phyloP scores from a whole-genome alignment of 2,888 invertebrate species.

The Congeria kusceri region DNA sequence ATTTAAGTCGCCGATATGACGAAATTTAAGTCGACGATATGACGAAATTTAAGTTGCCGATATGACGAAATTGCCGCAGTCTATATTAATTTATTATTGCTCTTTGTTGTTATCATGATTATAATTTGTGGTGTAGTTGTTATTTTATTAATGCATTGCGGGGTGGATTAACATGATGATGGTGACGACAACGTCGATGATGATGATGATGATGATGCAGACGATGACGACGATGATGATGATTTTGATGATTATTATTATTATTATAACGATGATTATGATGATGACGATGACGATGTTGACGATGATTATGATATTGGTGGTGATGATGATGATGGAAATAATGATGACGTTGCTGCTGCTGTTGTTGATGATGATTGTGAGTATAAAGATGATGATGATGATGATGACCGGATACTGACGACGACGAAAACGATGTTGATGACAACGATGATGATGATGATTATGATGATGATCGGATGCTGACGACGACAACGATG shows the following conservation, averaged over 20 bases:
- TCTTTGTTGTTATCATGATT: no score
- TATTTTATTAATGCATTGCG: no score
- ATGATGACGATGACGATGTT: not conserved
- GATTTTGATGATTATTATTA: not conserved
- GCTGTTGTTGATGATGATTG: not conserved
- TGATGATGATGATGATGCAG: constrained; percentile 3
- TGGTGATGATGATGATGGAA: constrained; percentile 2
- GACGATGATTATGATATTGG: not conserved
- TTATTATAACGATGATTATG: not conserved
- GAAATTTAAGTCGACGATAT: no score
- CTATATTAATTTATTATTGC: no score
- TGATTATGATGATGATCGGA: not conserved
- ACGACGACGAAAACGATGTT: no score
- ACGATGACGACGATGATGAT: not conserved
- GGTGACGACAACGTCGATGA: not conserved
- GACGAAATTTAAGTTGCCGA: no score
- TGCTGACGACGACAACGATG: not conserved
- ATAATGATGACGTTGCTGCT: constrained; percentile 5
- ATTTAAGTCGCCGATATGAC: no score
- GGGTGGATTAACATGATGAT: constrained; percentile 3
- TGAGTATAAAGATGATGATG: constrained; percentile 12
- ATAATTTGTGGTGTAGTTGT: no score
- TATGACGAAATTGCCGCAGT: no score
- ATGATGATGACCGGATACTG: constrained; percentile 16
- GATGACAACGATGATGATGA: constrained; percentile 10